phyloP scores from a whole-genome alignment of 2,113 vertebrate genomes.

The Oryzias melastigma region DNA sequence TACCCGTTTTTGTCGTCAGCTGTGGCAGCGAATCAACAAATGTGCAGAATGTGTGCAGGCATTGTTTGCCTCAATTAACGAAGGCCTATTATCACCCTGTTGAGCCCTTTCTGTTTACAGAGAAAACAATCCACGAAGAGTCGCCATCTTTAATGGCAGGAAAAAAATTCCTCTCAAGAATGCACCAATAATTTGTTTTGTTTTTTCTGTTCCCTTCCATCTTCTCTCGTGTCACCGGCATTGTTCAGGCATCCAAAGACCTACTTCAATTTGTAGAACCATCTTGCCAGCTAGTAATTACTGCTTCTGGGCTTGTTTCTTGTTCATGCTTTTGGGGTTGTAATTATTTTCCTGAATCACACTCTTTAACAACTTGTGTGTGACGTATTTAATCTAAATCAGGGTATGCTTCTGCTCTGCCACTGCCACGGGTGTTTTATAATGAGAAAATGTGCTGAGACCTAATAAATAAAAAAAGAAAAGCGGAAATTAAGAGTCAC shows the following conservation, averaged over 20 bases:
- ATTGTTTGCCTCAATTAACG: slow-evolving; percentile 18
- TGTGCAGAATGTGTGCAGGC: background rate
- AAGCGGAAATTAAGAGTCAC: background rate
- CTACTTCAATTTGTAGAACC: slow-evolving; percentile 48
- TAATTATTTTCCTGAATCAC: slow-evolving; percentile 49
- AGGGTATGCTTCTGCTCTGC: background rate
- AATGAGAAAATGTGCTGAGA: slow-evolving; percentile 8
- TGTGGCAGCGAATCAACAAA: slow-evolving; percentile 10
- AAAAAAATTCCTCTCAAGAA: background rate
- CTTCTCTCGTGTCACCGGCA: slow-evolving; percentile 28
- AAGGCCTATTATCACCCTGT: background rate
- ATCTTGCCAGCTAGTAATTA: slow-evolving; percentile 59
- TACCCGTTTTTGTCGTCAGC: slow-evolving; percentile 25
- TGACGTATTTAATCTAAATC: slow-evolving; percentile 24
- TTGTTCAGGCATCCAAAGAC: slow-evolving; percentile 42
- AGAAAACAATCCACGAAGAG: slow-evolving; percentile 1
- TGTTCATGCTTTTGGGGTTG: slow-evolving; percentile 39
- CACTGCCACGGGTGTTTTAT: slow-evolving; percentile 17
- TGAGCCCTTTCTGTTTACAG: background rate
- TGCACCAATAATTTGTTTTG: background rate
- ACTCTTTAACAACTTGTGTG: slow-evolving; percentile 27
- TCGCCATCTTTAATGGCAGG: background rate
- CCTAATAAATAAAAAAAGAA: no score
- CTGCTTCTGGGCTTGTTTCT: slow-evolving; percentile 57
- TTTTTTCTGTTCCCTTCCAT: slow-evolving; percentile 9